Conservation (phyloP, 1,140 invertebrate genomes). For the Daktulosphaira vitifoliae region DNA sequence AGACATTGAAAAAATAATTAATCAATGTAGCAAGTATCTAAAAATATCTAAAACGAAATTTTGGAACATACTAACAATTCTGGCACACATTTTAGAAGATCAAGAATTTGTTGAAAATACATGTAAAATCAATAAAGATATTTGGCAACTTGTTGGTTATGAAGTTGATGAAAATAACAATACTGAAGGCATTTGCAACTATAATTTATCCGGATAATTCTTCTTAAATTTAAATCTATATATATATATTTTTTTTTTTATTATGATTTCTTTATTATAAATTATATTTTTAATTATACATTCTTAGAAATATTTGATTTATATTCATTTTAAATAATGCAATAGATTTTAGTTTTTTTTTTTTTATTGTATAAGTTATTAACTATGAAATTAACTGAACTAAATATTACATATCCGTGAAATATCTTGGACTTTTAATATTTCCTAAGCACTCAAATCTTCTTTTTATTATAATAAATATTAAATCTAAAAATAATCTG, state of each 20-base stretch:
- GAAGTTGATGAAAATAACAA: conserved; percentile 31
- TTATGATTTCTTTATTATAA: too few species aligned
- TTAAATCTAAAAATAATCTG: too few species aligned
- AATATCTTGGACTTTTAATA: too few species aligned
- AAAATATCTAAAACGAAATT: conserved; percentile 9
- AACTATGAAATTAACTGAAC: too few species aligned
- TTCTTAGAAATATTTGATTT: too few species aligned
- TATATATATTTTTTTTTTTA: not conserved
- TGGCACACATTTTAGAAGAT: conserved; percentile 22
- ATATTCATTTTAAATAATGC: too few species aligned
- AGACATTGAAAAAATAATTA: conserved; percentile 9
- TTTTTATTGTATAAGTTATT: too few species aligned
- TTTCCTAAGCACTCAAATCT: too few species aligned
- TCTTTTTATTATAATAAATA: too few species aligned
- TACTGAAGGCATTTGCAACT: conserved; percentile 19
- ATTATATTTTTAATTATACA: too few species aligned
- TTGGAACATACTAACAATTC: not conserved
- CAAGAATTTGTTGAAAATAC: conserved; percentile 12
- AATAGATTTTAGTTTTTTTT: too few species aligned
- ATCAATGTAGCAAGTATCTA: conserved; percentile 14
- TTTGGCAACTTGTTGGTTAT: conserved; percentile 18
- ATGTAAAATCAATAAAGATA: conserved; percentile 27
- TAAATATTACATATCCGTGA: too few species aligned
- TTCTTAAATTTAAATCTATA: not conserved
- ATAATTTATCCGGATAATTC: conserved; percentile 28